A percentile compares a stretch with the other conserved stretches of the same genome.
Conservation (phyloP, 2,113 vertebrate species). For the Larimichthys polyactis region DNA sequence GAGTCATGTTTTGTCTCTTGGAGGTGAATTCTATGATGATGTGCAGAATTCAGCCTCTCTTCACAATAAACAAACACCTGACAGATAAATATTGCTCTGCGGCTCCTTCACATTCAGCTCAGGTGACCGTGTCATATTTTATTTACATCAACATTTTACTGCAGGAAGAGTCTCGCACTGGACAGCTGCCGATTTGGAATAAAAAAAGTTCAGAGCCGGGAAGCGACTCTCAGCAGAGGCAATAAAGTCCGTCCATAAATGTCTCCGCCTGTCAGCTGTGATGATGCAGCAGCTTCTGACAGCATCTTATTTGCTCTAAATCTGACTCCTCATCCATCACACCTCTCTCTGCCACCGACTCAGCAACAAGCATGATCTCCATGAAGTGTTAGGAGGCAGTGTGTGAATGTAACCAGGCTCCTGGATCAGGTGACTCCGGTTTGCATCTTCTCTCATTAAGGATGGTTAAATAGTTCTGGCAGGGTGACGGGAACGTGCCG, state of each 20-base stretch:
- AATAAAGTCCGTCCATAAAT: conserved; percentile 23
- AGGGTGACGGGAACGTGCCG: not conserved
- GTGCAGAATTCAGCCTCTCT: not conserved
- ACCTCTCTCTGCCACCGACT: not conserved
- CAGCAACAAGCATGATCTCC: not conserved
- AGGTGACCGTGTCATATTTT: not conserved
- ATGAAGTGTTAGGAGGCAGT: not conserved
- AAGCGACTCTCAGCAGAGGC: not conserved
- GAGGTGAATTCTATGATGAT: not conserved
- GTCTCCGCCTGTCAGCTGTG: not conserved
- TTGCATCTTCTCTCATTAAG: too few relatives aligned
- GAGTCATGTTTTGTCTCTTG: not conserved
- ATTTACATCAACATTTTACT: conserved; percentile 10
- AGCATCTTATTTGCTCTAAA: conserved; percentile 20
- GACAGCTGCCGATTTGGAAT: not conserved
- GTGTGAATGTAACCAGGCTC: not conserved
- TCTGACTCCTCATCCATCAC: conserved; percentile 28
- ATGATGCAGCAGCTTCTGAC: conserved; percentile 47
- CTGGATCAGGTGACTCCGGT: not conserved
- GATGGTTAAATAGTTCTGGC: not conserved
- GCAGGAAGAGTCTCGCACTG: not conserved
- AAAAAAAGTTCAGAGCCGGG: not conserved
- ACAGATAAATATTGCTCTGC: not conserved
- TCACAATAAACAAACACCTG: not conserved
- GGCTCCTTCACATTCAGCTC: conserved; percentile 1